These are phyloP conservation scores for Drosophila testacea DNA, from an alignment of 2,888 invertebrate genomes.

Conservation along the genomic window DNA sequence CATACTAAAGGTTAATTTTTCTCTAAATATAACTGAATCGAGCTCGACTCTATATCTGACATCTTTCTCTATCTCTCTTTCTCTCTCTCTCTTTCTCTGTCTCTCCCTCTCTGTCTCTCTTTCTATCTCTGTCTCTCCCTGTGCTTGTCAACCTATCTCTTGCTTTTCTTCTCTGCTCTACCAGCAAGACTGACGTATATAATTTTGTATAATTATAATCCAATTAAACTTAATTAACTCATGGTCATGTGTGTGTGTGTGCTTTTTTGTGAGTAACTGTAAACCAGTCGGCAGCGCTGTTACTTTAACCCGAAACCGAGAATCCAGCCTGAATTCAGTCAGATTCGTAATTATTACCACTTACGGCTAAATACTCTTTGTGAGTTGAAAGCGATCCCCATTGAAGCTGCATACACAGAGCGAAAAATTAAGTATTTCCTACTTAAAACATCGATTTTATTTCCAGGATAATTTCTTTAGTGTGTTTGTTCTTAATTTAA, in stretches of 20 bases:
- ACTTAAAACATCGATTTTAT: too few species aligned
- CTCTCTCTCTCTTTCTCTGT: too few species aligned
- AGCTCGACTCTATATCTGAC: too few species aligned
- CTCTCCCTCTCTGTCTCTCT: too few species aligned
- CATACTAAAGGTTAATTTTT: too few species aligned
- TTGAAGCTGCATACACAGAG: constrained; percentile 29
- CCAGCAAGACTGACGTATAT: constrained; percentile 14
- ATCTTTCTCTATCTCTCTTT: too few species aligned
- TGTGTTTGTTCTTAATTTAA: too few species aligned
- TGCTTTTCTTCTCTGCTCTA: background rate
- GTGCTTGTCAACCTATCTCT: too few species aligned
- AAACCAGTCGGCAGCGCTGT: constrained; percentile 39
- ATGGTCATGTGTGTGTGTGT: constrained; percentile 29
- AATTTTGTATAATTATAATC: constrained; percentile 73
- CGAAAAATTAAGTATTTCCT: too few species aligned
- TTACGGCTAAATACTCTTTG: constrained; percentile 75
- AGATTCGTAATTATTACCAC: constrained; percentile 77
- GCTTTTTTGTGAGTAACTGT: constrained; percentile 42
- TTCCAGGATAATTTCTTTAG: too few species aligned
- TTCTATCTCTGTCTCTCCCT: too few species aligned
- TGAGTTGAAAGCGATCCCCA: constrained; percentile 4
- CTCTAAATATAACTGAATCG: too few species aligned
- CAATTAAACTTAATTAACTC: constrained; percentile 81
- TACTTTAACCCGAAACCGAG: constrained; percentile 23
- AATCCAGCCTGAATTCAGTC: constrained; percentile 25